Conservation (phyloP, 1,140 invertebrate species). For the Zaprionus vittiger region DNA sequence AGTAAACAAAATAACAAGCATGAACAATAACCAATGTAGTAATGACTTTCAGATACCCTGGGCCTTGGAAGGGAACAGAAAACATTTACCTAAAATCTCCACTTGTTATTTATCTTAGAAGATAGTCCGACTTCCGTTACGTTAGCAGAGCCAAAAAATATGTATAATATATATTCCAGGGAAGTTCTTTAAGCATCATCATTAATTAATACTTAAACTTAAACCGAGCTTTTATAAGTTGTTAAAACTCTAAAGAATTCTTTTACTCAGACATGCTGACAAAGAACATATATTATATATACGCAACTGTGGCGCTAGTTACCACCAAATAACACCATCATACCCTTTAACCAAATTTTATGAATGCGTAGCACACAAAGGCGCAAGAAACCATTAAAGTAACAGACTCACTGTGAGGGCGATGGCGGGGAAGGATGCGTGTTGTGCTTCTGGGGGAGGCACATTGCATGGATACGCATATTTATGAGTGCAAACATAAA, state of each 20-base stretch:
- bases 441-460: neutral
- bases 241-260: neutral
- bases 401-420: conserved; percentile 32
- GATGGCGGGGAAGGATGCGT: neutral
- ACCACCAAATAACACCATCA: neutral
- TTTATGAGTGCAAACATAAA: conserved; percentile 76
- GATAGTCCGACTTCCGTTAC: too few species aligned
- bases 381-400: conserved; percentile 66
- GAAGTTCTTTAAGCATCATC: too few species aligned
- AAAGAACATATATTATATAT: neutral
- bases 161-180: too few species aligned
- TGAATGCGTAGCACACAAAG: conserved; percentile 19
- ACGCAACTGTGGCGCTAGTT: neutral
- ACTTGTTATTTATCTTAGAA: too few species aligned
- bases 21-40: conserved; percentile 4
- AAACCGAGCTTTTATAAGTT: neutral
- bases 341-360: conserved; percentile 3
- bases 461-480: conserved; percentile 46
- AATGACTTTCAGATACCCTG: conserved; percentile 1
- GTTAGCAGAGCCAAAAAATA: too few species aligned
- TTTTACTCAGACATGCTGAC: neutral
- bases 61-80: neutral
- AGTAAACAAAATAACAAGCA: conserved; percentile 9
- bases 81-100: neutral
- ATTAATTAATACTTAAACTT: too few species aligned